phyloP scores from a whole-genome alignment of 2,797 vertebrate species.

The Pangasius djambal region DNA sequence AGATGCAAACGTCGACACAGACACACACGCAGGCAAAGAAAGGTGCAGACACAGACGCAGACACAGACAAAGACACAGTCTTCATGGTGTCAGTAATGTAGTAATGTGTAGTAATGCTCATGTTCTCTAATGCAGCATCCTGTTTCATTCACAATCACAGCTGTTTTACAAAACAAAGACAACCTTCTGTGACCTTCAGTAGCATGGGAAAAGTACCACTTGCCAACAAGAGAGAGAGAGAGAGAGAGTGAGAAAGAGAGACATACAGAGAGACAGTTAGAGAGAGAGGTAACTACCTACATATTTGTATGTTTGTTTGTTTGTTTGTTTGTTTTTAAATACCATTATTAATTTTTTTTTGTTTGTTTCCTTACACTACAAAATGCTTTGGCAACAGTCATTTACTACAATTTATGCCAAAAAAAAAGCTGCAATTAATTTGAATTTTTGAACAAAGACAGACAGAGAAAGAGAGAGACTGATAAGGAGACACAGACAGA shows the following conservation, averaged over 20 bases:
- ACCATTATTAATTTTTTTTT: too few species aligned
- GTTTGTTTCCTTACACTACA: too few species aligned
- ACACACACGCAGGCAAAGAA: not conserved
- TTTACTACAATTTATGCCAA: too few species aligned
- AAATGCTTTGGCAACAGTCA: too few species aligned
- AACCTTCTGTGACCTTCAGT: not conserved
- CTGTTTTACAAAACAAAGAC: not conserved
- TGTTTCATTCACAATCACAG: not conserved
- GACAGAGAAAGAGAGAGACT: too few species aligned
- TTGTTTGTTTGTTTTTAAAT: too few species aligned
- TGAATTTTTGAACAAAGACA: too few species aligned
- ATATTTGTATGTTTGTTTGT: too few species aligned
- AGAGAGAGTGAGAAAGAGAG: not conserved
- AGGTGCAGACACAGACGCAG: not conserved
- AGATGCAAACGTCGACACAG: not conserved
- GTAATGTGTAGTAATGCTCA: not conserved
- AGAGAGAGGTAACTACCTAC: too few species aligned
- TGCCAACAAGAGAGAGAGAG: not conserved
- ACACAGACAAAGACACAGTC: not conserved
- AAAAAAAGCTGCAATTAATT: too few species aligned
- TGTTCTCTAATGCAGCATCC: not conserved
- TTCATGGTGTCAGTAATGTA: not conserved
- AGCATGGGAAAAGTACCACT: not conserved
- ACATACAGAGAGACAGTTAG: not conserved
- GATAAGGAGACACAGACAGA: too few species aligned